Percentiles rank a stretch among this genome's conserved stretches.
phyloP scores from a whole-genome alignment of 2,113 vertebrate species.

The Setophaga kirtlandii region DNA sequence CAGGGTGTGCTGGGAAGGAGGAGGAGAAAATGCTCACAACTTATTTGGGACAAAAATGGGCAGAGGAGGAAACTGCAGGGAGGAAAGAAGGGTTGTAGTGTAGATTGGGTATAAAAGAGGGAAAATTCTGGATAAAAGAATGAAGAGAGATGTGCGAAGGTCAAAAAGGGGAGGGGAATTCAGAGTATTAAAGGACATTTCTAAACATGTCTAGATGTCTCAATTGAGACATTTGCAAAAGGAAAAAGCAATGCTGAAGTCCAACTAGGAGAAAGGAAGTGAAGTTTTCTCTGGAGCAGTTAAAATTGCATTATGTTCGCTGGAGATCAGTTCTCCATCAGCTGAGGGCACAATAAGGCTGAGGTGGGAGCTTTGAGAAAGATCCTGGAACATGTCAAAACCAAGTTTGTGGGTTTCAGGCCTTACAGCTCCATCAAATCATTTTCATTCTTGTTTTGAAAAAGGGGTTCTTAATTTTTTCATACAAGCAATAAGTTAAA shows the following conservation, averaged over 20 bases:
- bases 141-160: background rate
- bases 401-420: background rate
- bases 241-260: background rate
- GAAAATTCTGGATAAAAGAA: background rate
- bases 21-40: background rate
- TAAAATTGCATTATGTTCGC: background rate
- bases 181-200: rapidly evolving
- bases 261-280: background rate
- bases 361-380: background rate
- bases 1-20: background rate
- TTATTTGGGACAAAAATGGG: background rate
- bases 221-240: background rate
- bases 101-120: background rate
- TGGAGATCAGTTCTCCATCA: background rate
- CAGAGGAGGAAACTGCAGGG: background rate
- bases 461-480: background rate
- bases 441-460: background rate
- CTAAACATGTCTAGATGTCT: background rate
- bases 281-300: background rate
- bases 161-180: background rate
- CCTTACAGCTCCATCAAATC: background rate
- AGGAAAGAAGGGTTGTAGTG: background rate
- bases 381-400: background rate
- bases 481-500: background rate
- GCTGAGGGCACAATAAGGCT: background rate